Conservation (phyloP, 1,140 invertebrate species). For the Cotesia typhae region DNA sequence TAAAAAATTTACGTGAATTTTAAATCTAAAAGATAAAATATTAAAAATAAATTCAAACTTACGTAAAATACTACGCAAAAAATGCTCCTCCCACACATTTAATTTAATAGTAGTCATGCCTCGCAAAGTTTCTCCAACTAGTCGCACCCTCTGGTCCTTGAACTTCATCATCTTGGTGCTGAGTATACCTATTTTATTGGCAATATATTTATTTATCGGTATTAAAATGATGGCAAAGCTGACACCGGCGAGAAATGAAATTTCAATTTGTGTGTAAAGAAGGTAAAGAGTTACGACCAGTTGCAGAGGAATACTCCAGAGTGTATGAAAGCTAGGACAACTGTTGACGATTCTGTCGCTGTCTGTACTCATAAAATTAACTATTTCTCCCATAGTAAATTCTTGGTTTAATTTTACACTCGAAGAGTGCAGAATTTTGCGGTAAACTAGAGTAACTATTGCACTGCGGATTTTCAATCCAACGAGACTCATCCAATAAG, state of each 20-base stretch:
- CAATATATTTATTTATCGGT: slow-evolving; percentile 92
- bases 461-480: slow-evolving; percentile 87
- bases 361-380: slow-evolving; percentile 98
- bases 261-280: slow-evolving; percentile 86
- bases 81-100: slow-evolving; percentile 93
- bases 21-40: slow-evolving; percentile 28
- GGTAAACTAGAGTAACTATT: slow-evolving; percentile 85
- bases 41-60: slow-evolving; percentile 41
- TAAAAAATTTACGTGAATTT: slow-evolving; percentile 34
- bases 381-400: slow-evolving; percentile 86
- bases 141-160: slow-evolving; percentile 90
- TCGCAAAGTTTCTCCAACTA: slow-evolving; percentile 87
- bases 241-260: slow-evolving; percentile 91
- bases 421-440: slow-evolving; percentile 79
- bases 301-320: slow-evolving; percentile 97
- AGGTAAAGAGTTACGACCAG: slow-evolving; percentile 82
- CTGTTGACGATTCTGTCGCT: slow-evolving; percentile 94
- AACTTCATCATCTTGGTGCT: slow-evolving; percentile 89
- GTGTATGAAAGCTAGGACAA: slow-evolving; percentile 93
- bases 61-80: slow-evolving; percentile 69
- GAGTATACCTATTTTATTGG: slow-evolving; percentile 87
- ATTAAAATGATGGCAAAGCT: slow-evolving; percentile 88
- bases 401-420: slow-evolving; percentile 65
- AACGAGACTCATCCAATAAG: slow-evolving; percentile 85
- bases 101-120: slow-evolving; percentile 92